These are phyloP conservation scores for Limnephilus auricula DNA, from an alignment of 2,888 invertebrate species.

Conservation along the genomic window DNA sequence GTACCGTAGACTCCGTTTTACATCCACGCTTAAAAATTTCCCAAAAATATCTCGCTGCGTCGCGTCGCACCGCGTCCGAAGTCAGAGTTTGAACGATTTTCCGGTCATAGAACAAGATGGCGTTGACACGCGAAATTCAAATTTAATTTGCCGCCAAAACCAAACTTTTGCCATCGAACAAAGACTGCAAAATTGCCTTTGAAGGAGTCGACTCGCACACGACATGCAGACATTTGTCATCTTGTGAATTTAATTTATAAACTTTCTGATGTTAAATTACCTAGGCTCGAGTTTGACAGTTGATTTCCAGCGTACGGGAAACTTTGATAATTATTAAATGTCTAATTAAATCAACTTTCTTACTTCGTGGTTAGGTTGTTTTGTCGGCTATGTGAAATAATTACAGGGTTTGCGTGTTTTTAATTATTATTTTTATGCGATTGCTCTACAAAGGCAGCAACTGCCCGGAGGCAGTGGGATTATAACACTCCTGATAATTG, in stretches of 20 bases:
- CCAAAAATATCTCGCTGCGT: not conserved
- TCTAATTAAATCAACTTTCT: constrained; percentile 20
- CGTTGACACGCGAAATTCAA: constrained; percentile 11
- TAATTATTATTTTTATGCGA: not conserved
- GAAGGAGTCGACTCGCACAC: constrained; percentile 10
- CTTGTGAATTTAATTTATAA: constrained; percentile 34
- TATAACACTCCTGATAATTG: too few species aligned
- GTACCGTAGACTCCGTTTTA: not conserved
- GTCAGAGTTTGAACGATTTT: not conserved
- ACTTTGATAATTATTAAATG: not conserved
- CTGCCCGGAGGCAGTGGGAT: too few species aligned
- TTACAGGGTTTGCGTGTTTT: not conserved
- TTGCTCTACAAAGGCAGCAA: too few species aligned
- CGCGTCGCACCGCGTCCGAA: not conserved
- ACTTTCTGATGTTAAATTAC: constrained; percentile 24
- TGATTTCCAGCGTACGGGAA: not conserved
- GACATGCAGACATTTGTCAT: constrained; percentile 54
- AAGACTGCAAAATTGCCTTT: constrained; percentile 20
- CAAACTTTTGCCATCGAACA: not conserved
- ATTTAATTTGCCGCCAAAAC: constrained; percentile 31
- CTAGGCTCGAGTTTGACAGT: constrained; percentile 31
- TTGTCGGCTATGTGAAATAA: not conserved
- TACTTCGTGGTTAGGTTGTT: not conserved
- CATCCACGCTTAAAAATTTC: not conserved
- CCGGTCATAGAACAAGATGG: constrained; percentile 30